Evolutionary conservation across 1,140 invertebrate genomes (phyloP), one percentile per base, ranked within the genome.

Genomic region (Neodiprion lecontei): DNA sequence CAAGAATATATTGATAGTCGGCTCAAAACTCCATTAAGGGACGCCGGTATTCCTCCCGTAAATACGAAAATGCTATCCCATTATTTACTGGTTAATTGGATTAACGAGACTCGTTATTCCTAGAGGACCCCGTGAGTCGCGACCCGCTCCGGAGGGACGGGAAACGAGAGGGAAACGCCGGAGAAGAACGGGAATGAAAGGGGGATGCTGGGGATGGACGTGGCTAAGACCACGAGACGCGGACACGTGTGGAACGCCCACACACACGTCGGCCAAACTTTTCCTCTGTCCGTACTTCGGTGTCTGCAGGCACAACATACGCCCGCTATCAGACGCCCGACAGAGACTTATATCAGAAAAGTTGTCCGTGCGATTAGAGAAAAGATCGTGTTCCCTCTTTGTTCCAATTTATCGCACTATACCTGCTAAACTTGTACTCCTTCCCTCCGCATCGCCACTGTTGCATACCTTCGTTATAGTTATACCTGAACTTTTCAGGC

Each of bases 11-110:
- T 88, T 88, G 87, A 88, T 88, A 88, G 87, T 88, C 86, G 83
- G 87, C 87, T 88, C 87, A 88, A 88, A 88, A 88, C 84, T 88
- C 87, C 87, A 88, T 88, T 88, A 88, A 83, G 82, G 81, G 77
- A 78, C 78, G 77, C 81, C 75, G 81, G 83, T 83, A 85, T 85
- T 84, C 83, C 53, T 83, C 79, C 82, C 80, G 87, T 89, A 89
- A 89, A 89, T 89, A 87, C 87, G 86, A 87, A 87, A 88, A 87
- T 86, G 87, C 88, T 85, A 86, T 86, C 83, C 86, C 88, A 89
- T 89, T 89, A 89, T 88, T 89, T 89, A 89, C 88, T 88, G 88
- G 87, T 89, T 88, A 89, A 89, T 89, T 89, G 88, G 88, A 89
- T 89, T 88, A 89, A 89, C 88, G 88, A 89, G 88, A 83, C 87